These are phyloP conservation scores for Scaptomyza graminum DNA, from an alignment of 1,140 invertebrate species.

Conservation along the genomic window DNA sequence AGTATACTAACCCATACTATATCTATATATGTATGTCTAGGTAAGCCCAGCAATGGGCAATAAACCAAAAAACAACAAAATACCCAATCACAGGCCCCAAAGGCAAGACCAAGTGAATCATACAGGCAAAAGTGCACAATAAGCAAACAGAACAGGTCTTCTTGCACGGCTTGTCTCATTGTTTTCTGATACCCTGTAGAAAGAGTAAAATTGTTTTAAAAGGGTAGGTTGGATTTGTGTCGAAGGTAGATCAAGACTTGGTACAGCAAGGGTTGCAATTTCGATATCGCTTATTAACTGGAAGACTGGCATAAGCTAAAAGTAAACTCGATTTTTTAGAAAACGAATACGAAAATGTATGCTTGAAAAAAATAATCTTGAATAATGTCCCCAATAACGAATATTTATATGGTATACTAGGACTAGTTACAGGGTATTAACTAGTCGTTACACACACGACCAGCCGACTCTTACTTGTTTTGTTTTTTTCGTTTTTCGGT, in stretches of 20 bases:
- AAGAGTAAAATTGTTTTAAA: neutral
- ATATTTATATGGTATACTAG: no score
- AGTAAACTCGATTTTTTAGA: no score
- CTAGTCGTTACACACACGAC: neutral
- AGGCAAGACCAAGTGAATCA: constrained; percentile 34
- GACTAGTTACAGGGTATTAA: neutral
- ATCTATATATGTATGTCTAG: neutral
- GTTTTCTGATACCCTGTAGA: constrained; percentile 14
- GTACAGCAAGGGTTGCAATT: no score
- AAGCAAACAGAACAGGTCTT: constrained; percentile 39
- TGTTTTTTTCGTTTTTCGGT: neutral
- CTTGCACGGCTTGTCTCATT: constrained; percentile 27
- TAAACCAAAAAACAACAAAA: neutral
- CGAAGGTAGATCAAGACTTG: no score
- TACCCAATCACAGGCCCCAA: constrained; percentile 25
- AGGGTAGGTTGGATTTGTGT: neutral
- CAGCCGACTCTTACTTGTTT: neutral
- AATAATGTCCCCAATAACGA: no score
- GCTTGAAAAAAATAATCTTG: no score
- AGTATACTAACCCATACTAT: neutral
- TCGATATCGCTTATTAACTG: no score
- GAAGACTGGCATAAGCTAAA: no score
- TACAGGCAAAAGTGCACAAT: constrained; percentile 38
- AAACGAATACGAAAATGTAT: no score
- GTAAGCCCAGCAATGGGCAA: neutral